Evolutionary conservation across 2,113 vertebrate species (phyloP), one percentile per base, ranked within the genome.

Genomic region (Ctenodactylus gundi): DNA sequence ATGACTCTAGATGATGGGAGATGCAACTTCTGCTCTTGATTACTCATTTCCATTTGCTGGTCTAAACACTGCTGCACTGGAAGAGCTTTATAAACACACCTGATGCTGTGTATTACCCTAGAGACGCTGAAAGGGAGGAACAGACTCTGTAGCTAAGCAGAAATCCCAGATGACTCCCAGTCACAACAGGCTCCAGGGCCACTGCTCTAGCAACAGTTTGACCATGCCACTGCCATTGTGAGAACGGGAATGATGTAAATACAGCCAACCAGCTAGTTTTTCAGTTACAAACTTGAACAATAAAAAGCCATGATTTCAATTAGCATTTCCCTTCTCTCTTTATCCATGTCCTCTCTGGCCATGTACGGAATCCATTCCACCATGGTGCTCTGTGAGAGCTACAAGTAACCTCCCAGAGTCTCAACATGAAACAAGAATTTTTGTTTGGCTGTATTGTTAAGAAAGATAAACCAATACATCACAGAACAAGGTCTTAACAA

Each of bases 141-240:
- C 1, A 88, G 44, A 91, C 77, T 70, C 39, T 89, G 34, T 73
- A 75, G 67, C 83, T 86, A 93, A 83, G 78, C 82, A 92, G 72
- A 86, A 46, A 46, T 89, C 91, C 90, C 92, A 67, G 29, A 60
- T 57, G 70, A 89, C 73, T 77, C 36, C 58, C 62, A 91, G 53
- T 77, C 41, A 95, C 8, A 93, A 53, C 4, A n/a, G 68, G 73
- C 44, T 60, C 53, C 53, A n/a, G 27, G 44, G 46, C 39, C 85
- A 91, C 34, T 67, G 85, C 67, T 53, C 46, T 11, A 65, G 39
- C 53, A 85, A 95, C 4, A 21, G n/a, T 8, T n/a, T n/a, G n/a
- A n/a, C n/a, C n/a, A 83, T 68, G 11, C 8, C 7, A 14, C 0
- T 88, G 46, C 18, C 49, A 80, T 67, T 62, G 36, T 85, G 81